Conservation (phyloP, 2,888 invertebrate species). For the Spodoptera littoralis region DNA sequence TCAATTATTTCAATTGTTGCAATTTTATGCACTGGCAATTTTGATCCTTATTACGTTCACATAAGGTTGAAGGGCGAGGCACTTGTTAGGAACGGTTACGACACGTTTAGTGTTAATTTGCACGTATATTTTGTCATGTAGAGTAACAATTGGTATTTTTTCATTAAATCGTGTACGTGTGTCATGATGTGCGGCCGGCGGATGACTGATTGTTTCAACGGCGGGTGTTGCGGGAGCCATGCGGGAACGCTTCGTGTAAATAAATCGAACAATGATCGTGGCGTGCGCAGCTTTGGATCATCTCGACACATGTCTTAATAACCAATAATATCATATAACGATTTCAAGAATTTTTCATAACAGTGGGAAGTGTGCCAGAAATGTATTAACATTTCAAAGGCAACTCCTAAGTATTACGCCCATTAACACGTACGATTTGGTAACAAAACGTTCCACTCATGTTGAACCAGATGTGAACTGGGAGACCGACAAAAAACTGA, state of each 20-base stretch:
- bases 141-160: constrained; percentile 48
- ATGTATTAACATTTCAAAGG: constrained; percentile 1
- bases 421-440: no score
- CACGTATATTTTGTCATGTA: constrained; percentile 47
- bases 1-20: constrained; percentile 51
- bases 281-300: constrained; percentile 48
- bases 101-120: constrained; percentile 44
- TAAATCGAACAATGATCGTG: constrained; percentile 54
- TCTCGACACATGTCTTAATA: constrained; percentile 24
- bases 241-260: constrained; percentile 57
- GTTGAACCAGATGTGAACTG: background rate
- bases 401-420: constrained; percentile 2
- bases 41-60: constrained; percentile 43
- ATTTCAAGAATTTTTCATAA: constrained; percentile 4
- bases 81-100: constrained; percentile 29
- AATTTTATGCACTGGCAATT: constrained; percentile 42
- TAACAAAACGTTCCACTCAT: background rate
- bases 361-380: constrained; percentile 14
- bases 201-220: constrained; percentile 59
- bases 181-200: constrained; percentile 55
- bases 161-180: constrained; percentile 54
- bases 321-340: background rate
- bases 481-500: background rate
- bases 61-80: constrained; percentile 42
- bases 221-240: constrained; percentile 54